A percentile compares a stretch with the other conserved stretches of the same genome.
Evolutionary conservation across 2,113 vertebrate species (phyloP).

Genomic region (Ammodytes marinus): DNA sequence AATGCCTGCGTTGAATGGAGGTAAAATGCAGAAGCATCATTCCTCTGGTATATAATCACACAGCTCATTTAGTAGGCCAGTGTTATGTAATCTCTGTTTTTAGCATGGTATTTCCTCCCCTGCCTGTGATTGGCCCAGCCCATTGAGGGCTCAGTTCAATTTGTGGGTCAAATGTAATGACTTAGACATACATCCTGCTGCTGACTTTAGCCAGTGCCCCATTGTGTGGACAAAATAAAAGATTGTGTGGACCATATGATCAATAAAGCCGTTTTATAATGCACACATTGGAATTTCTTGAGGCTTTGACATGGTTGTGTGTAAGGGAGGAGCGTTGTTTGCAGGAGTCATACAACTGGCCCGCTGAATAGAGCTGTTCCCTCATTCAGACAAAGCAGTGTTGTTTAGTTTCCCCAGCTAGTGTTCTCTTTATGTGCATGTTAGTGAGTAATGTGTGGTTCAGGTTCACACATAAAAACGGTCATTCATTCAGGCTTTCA

Average conservation of each 20-base stretch:
- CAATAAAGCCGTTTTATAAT: not conserved
- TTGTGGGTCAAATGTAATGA: conserved; percentile 33
- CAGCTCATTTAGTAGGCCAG: conserved; percentile 4
- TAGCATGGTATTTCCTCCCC: conserved; percentile 49
- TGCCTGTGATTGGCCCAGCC: not conserved
- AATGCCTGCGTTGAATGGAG: not conserved
- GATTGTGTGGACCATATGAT: not conserved
- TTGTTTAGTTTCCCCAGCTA: conserved; percentile 31
- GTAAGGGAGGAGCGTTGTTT: conserved; percentile 18
- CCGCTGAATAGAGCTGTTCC: conserved; percentile 28
- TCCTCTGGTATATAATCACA: conserved; percentile 30
- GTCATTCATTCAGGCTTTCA: conserved; percentile 8
- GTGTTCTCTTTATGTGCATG: conserved; percentile 12
- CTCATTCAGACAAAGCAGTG: conserved; percentile 30
- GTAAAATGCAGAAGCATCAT: conserved; percentile 2
- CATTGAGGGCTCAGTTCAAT: not conserved
- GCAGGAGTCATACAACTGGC: conserved; percentile 26
- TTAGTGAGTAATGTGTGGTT: conserved; percentile 11
- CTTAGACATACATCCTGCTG: conserved; percentile 19
- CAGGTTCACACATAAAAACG: not conserved
- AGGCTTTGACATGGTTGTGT: not conserved
- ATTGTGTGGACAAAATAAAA: conserved; percentile 5
- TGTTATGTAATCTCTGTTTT: conserved; percentile 54
- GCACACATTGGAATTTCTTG: conserved; percentile 12
- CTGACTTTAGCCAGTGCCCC: conserved; percentile 15